These are phyloP conservation scores for Alectoris magna DNA, from an alignment of 2,797 vertebrate genomes.

Conservation along the genomic window DNA sequence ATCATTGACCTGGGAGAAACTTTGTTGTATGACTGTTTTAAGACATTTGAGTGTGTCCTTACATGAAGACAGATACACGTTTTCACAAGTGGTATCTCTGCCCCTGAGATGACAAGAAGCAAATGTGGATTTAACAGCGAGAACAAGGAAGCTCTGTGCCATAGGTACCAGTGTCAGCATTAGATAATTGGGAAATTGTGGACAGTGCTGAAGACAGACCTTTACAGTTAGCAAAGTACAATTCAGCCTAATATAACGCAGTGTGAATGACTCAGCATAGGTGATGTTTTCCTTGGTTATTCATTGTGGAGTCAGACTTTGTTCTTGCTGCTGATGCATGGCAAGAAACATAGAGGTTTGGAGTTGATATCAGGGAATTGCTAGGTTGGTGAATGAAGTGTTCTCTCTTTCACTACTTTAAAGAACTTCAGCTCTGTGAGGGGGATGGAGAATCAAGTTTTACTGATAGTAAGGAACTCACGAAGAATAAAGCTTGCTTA, in stretches of 20 bases:
- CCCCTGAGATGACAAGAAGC: neutral
- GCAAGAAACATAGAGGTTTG: neutral
- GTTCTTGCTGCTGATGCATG: accelerated
- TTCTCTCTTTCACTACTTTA: neutral
- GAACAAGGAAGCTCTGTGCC: neutral
- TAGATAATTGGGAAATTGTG: neutral
- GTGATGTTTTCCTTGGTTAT: accelerated
- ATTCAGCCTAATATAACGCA: neutral
- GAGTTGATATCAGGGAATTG: neutral
- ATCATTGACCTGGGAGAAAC: neutral
- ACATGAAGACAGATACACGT: neutral
- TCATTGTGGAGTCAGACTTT: neutral
- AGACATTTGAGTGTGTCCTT: neutral
- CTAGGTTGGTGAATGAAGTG: neutral
- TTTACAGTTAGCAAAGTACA: neutral
- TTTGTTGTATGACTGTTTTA: neutral
- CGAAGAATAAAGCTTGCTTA: neutral
- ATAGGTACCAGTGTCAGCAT: neutral
- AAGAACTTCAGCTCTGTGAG: neutral
- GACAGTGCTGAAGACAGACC: neutral
- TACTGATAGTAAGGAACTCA: neutral
- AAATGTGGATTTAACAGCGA: neutral
- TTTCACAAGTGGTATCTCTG: neutral
- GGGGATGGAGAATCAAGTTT: neutral
- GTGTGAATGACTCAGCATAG: neutral